phyloP scores from a whole-genome alignment of 1,140 invertebrate genomes.

The Papilio machaon region DNA sequence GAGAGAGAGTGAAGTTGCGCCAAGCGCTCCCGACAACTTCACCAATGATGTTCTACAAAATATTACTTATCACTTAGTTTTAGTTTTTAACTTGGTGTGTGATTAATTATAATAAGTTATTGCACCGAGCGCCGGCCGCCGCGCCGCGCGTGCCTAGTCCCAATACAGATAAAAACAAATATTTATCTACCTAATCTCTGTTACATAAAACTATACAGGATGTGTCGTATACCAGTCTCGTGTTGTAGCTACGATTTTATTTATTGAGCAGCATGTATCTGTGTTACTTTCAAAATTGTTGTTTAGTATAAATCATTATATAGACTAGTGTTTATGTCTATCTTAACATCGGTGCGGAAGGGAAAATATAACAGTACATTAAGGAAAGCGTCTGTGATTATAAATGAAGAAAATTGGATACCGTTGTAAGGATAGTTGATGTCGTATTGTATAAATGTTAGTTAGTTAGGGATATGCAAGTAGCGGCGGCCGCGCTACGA shows the following conservation, averaged over 20 bases:
- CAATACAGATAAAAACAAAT: conserved; percentile 74
- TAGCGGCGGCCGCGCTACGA: conserved; percentile 37
- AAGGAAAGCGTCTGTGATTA: conserved; percentile 81
- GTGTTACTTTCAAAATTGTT: conserved; percentile 65
- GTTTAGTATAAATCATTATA: conserved; percentile 61
- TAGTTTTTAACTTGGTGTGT: conserved; percentile 79
- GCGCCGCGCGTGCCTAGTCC: conserved; percentile 76
- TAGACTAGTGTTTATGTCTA: conserved; percentile 56
- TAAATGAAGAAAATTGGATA: conserved; percentile 78
- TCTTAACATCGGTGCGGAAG: conserved; percentile 71
- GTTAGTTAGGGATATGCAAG: conserved; percentile 55
- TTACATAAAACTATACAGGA: conserved; percentile 69
- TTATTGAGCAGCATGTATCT: conserved; percentile 71
- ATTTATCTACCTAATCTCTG: conserved; percentile 76
- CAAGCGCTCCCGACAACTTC: conserved; percentile 62
- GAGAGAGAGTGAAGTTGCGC: conserved; percentile 57
- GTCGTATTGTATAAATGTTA: conserved; percentile 67
- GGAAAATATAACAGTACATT: conserved; percentile 75
- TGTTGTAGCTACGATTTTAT: conserved; percentile 77
- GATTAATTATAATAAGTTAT: conserved; percentile 79
- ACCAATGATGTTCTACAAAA: conserved; percentile 68
- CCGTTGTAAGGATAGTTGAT: conserved; percentile 73
- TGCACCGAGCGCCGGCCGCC: conserved; percentile 69
- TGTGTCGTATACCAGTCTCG: conserved; percentile 69
- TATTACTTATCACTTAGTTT: conserved; percentile 77